Percentiles rank a stretch among this genome's conserved stretches.
These are phyloP conservation scores for Triplophysa yarkandensis DNA, from an alignment of 2,797 vertebrate genomes.

Conservation along the genomic window DNA sequence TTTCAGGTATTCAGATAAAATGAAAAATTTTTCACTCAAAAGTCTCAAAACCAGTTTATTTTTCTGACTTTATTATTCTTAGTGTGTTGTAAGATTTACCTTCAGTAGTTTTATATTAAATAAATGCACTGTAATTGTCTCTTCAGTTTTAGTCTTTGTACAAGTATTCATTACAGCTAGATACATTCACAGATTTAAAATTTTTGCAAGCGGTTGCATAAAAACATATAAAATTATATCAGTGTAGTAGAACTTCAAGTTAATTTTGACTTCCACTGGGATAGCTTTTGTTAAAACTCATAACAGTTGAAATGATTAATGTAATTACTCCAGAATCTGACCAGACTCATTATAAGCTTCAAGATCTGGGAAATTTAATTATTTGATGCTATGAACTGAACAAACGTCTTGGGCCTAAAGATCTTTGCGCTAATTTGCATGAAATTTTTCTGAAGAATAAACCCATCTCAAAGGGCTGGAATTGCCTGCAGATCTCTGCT, in stretches of 20 bases:
- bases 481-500: neutral
- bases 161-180: neutral
- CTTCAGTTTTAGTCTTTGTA: neutral
- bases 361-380: neutral
- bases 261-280: neutral
- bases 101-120: neutral
- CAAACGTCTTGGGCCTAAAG: neutral
- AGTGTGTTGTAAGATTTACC: no score
- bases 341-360: neutral
- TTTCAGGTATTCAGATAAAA: no score
- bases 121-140: no score
- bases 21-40: no score
- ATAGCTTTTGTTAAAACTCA: neutral
- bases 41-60: no score
- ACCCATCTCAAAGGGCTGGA: neutral
- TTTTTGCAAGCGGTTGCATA: neutral
- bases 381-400: neutral
- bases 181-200: neutral
- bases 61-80: no score
- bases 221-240: neutral
- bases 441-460: neutral
- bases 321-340: neutral
- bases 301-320: neutral
- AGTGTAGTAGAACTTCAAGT: neutral
- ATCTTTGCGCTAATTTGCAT: neutral